Conservation (phyloP, 2,888 invertebrate species). For the Spisula solida region DNA sequence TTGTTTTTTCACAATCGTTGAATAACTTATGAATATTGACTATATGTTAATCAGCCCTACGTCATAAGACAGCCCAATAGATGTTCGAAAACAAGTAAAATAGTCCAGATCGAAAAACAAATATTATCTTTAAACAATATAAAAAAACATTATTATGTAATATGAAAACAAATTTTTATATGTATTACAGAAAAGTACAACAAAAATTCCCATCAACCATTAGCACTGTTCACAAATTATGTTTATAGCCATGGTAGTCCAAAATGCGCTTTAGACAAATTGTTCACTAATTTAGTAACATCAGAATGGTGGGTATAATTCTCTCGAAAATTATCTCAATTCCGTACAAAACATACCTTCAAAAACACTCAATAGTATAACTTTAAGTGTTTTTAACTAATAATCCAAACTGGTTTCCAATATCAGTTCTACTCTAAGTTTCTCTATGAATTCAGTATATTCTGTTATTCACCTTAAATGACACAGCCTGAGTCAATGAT, state of each 20-base stretch:
- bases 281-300: not conserved
- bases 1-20: conserved; percentile 30
- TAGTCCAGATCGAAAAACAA: not conserved
- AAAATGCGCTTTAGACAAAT: not conserved
- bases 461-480: conserved; percentile 24
- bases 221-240: not conserved
- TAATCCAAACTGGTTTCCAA: not conserved
- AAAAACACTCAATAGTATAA: not conserved
- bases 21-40: conserved; percentile 63
- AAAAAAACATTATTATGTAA: not conserved
- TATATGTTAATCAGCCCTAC: conserved; percentile 69
- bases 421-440: not conserved
- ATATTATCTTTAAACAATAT: not conserved
- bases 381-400: not conserved
- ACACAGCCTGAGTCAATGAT: conserved; percentile 51
- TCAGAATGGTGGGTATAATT: not conserved
- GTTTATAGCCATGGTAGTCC: not conserved
- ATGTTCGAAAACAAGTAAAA: conserved; percentile 18
- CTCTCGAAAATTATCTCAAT: not conserved
- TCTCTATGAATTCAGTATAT: not conserved
- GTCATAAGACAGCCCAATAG: conserved; percentile 40
- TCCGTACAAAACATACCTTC: not conserved
- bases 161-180: not conserved
- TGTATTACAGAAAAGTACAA: not conserved
- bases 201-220: not conserved